A percentile compares a stretch with the other conserved stretches of the same genome.
phyloP scores from a whole-genome alignment of 2,888 invertebrate genomes.

The Torymus auratus region DNA sequence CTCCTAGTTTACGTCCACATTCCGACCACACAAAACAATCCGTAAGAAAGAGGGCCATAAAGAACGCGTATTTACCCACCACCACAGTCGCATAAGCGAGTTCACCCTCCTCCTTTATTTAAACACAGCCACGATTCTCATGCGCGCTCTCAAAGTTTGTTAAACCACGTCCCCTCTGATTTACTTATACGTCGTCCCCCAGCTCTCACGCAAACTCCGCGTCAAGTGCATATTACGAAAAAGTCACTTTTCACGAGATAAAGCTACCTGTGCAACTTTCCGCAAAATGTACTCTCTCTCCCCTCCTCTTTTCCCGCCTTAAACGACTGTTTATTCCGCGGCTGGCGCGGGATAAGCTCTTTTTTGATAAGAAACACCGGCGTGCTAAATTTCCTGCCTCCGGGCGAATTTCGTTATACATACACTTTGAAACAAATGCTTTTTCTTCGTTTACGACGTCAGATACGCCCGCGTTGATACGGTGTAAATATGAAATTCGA shows the following conservation, averaged over 20 bases:
- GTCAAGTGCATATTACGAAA: conserved; percentile 17
- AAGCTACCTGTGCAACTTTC: conserved; percentile 33
- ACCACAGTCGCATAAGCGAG: no score
- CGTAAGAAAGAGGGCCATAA: no score
- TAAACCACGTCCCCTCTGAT: conserved; percentile 18
- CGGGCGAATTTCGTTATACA: neutral
- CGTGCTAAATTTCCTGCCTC: conserved; percentile 38
- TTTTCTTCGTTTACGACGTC: neutral
- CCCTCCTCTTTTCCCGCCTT: neutral
- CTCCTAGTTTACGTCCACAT: no score
- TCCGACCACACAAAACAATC: no score
- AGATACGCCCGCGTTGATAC: neutral
- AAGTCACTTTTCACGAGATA: conserved; percentile 39
- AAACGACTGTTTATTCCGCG: conserved; percentile 49
- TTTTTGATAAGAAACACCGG: conserved; percentile 43
- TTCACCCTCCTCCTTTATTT: neutral
- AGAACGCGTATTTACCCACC: no score
- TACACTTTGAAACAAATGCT: neutral
- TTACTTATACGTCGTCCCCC: conserved; percentile 2
- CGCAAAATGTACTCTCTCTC: conserved; percentile 12
- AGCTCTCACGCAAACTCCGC: neutral
- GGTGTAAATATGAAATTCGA: no score
- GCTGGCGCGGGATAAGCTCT: conserved; percentile 34
- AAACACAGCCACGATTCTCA: neutral
- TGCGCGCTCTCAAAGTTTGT: conserved; percentile 7